Evolutionary conservation across 2,888 invertebrate genomes (phyloP).

Genomic region (Lasioglossum zephyrum): DNA sequence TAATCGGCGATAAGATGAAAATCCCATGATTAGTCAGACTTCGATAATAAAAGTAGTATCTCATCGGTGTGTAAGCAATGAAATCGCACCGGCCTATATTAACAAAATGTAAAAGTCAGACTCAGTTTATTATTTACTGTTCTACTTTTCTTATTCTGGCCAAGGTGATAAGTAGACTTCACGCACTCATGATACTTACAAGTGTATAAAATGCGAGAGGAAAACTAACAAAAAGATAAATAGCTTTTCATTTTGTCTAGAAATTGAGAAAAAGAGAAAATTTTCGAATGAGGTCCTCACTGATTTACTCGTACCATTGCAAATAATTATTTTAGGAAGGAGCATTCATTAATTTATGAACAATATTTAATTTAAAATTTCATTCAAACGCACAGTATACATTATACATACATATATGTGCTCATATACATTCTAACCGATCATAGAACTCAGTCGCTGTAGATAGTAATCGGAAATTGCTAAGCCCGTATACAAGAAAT

Average conservation of each 20-base stretch:
- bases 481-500: conserved; percentile 6
- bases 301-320: neutral
- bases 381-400: neutral
- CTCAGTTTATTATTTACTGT: neutral
- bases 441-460: neutral
- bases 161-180: neutral
- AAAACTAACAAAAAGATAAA: neutral
- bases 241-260: neutral
- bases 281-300: neutral
- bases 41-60: neutral
- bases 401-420: neutral
- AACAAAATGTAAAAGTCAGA: neutral
- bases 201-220: neutral
- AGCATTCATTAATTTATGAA: neutral
- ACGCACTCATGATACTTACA: neutral
- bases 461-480: neutral
- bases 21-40: neutral
- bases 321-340: neutral
- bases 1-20: neutral
- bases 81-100: neutral
- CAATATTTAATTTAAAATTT: neutral
- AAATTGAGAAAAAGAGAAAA: neutral
- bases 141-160: neutral
- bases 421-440: neutral
- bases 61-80: neutral